phyloP scores from a whole-genome alignment of 2,888 invertebrate species.

The Maniola hyperantus region DNA sequence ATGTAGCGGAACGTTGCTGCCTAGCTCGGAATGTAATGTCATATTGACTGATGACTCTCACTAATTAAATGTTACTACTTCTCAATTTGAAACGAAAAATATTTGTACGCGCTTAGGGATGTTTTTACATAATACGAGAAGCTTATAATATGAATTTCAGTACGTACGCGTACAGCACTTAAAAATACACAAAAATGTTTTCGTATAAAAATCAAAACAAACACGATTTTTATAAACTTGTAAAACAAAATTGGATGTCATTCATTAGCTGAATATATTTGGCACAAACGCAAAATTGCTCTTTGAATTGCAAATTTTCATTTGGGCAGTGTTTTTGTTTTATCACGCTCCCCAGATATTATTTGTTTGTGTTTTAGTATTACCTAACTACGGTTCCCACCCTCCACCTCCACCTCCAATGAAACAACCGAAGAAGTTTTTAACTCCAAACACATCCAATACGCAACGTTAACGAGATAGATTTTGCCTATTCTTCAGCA shows the following conservation, averaged over 20 bases:
- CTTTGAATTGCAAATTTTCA: slow-evolving; percentile 15
- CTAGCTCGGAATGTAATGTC: too few relatives aligned
- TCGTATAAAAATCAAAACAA: background rate
- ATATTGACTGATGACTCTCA: too few relatives aligned
- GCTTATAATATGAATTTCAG: too few relatives aligned
- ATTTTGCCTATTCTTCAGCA: too few relatives aligned
- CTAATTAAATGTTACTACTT: too few relatives aligned
- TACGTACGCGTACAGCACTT: too few relatives aligned
- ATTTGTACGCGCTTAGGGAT: too few relatives aligned
- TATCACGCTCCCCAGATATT: background rate
- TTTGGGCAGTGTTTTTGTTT: slow-evolving; percentile 11
- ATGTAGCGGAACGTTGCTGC: too few relatives aligned
- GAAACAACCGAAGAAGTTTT: background rate
- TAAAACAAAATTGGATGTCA: slow-evolving; percentile 1
- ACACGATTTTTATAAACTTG: background rate
- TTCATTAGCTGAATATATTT: slow-evolving; percentile 9
- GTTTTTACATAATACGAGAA: too few relatives aligned
- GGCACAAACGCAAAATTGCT: slow-evolving; percentile 10
- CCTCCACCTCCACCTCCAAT: background rate
- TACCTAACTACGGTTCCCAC: background rate
- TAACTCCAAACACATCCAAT: too few relatives aligned
- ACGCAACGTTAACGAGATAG: too few relatives aligned
- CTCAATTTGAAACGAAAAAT: too few relatives aligned
- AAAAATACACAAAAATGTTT: background rate
- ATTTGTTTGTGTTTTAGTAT: background rate